Evolutionary conservation across 2,888 invertebrate genomes (phyloP), one percentile per base, ranked within the genome.

Genomic region (Parasteatoda lunata): DNA sequence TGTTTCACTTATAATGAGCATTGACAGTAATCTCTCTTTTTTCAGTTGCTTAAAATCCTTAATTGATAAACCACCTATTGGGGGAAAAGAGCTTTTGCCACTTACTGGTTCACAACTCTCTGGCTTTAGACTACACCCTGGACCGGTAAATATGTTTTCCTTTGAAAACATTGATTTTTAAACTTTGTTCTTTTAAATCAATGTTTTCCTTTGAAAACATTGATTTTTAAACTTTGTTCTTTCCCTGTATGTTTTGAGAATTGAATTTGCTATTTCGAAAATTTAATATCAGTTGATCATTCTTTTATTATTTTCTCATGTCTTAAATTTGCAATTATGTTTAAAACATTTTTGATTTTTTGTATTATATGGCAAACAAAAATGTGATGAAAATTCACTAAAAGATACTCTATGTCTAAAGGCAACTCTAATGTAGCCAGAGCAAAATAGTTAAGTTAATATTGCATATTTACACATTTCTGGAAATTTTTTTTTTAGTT

Each of bases 41-140:
- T 71, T 11, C 65, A 90, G 89, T 66, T 90, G 89, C 15, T 71
- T 90, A 54, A 79, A 89, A 30, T 79, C 87, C 15, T 82, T 98
- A 47, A 98, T 98, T 91, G 98, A 98, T 89, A 98, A 98, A 92
- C 97, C 98, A 47, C 93, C 93, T 9, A 97, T 98, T 89, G 96
- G 95, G 87, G 97, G 97, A 5, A 97, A 96, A 91, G 98, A 98
- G 92, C 93, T 98, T 89, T 92, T 96, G 90, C 97, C 97, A 45
- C 92, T 98, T 89, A 95, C 96, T 6, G 96, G 96, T 92, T 95
- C 96, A 84, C 97, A 97, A 92, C 93, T 98, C 90, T 95, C 97
- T 90, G 98, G 98, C 54, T 98, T 98, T 92, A 94, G 98, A 89
- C 93, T 98, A 90, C 98, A 98, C 93, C 97, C 98, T 84, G 98